Evolutionary conservation across 37 sponge, comb jelly and placozoan genomes (phyloP), one percentile per base, ranked within the genome.

Genomic region (Oopsacas minuta): DNA sequence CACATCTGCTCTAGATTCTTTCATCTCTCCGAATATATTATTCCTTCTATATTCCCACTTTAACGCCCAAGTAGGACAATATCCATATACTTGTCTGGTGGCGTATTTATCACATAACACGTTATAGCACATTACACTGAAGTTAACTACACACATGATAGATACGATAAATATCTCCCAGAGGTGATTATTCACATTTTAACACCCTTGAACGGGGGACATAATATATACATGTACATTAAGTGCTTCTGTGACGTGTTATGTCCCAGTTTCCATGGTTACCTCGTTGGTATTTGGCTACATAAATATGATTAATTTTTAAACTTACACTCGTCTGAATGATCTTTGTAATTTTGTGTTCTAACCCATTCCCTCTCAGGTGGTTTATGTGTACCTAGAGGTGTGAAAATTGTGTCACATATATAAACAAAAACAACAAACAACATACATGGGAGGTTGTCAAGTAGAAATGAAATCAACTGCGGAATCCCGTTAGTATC

Each of bases 51-150:
- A 94, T 53, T 92, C 94, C 97, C 97, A 96, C 38, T 53, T 81
- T 20, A 96, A 92, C 32, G 94, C 92, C 92, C 94, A 96, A 0
- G 91, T 75, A 36, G 97, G 97, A 86, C 97, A 96, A 91, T 96
- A 96, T 30, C 97, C 97, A 37, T 96, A 96, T 85, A 86, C 75
- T 51, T 90, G 91, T 38, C 97, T 53, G 0, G 92, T 94, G 39
- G 94, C 97, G 37, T 92, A 94, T 84, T 92, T 91, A 83, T 96
- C 97, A 52, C 90, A 90, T 36, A 96, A 88, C 36, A 94, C 85
- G 83, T 94, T 94, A 88, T 94, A 94, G 37, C 92, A 90, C 95
- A 94, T 94, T 10, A 94, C 91, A 20, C 86, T 85, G 87, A 92
- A 90, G 7, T 82, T 81, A 36, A 86, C 95, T 91, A 61, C 22